These are phyloP conservation scores for Archips crataeganus DNA, from an alignment of 2,888 invertebrate genomes.

Conservation along the genomic window DNA sequence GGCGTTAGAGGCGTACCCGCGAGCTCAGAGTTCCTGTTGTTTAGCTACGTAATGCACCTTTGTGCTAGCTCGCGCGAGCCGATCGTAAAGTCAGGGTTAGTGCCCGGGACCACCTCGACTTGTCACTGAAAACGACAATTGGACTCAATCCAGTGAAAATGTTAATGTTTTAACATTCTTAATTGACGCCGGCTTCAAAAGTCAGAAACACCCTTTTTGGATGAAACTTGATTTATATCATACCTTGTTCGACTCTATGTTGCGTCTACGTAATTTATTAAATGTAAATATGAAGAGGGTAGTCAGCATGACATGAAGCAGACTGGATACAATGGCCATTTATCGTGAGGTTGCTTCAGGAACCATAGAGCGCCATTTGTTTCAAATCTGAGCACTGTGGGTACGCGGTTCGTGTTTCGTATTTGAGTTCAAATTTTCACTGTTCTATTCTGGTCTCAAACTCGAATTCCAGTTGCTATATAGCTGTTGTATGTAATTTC, in stretches of 20 bases:
- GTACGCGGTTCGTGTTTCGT: conserved; percentile 37
- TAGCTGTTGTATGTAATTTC: too few relatives aligned
- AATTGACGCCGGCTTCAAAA: background rate
- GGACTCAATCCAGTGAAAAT: background rate
- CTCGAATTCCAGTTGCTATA: conserved; percentile 15
- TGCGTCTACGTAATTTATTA: background rate
- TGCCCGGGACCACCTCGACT: conserved; percentile 48
- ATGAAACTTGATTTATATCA: background rate
- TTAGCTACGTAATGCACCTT: conserved; percentile 74
- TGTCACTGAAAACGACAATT: conserved; percentile 43
- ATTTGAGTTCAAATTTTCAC: conserved; percentile 30
- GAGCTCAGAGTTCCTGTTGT: conserved; percentile 70
- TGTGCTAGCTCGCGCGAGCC: conserved; percentile 57
- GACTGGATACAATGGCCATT: conserved; percentile 38
- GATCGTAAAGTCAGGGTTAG: conserved; percentile 66
- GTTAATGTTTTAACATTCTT: background rate
- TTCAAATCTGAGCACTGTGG: conserved; percentile 34
- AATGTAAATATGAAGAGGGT: conserved; percentile 11
- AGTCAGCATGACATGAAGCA: conserved; percentile 25
- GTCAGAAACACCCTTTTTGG: background rate
- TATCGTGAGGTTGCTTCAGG: conserved; percentile 41
- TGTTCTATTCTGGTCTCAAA: conserved; percentile 23
- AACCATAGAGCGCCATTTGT: conserved; percentile 43
- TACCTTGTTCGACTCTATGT: background rate
- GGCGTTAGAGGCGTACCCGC: conserved; percentile 54